These are phyloP conservation scores for Invenusta paracnida DNA, from an alignment of 2,888 invertebrate genomes.

Conservation along the genomic window DNA sequence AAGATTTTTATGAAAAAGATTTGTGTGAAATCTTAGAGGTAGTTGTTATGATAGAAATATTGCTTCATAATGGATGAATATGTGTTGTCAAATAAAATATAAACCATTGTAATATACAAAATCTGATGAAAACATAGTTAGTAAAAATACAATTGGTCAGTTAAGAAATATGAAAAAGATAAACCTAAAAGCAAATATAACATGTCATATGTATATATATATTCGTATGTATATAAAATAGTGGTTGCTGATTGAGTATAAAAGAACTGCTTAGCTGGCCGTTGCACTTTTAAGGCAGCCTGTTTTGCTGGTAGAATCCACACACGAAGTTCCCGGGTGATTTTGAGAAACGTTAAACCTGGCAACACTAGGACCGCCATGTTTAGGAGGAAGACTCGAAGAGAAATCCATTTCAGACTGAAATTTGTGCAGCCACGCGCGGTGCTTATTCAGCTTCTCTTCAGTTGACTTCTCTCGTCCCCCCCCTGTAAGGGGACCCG, in stretches of 20 bases:
- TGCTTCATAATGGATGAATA: no score
- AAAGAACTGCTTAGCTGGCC: conserved; percentile 1
- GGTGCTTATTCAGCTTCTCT: conserved; percentile 37
- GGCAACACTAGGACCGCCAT: background rate
- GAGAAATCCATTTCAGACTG: background rate
- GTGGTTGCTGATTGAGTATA: background rate
- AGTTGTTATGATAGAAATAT: no score
- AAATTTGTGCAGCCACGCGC: conserved; percentile 37
- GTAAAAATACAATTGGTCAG: background rate
- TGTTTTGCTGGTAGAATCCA: background rate
- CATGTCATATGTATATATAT: no score
- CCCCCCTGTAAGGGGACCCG: background rate
- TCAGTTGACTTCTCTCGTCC: conserved; percentile 31
- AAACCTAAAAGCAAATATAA: no score
- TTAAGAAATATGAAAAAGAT: background rate
- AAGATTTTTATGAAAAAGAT: no score
- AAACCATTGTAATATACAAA: background rate
- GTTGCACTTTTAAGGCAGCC: background rate
- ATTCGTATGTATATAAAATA: no score
- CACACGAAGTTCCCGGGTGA: background rate
- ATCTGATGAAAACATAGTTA: background rate
- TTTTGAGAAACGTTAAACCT: background rate
- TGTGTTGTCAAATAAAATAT: no score
- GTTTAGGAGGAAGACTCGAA: background rate
- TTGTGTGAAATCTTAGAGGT: no score